Evolutionary conservation across 1,140 invertebrate species (phyloP).

Genomic region (Lordiphosa clarofinis): DNA sequence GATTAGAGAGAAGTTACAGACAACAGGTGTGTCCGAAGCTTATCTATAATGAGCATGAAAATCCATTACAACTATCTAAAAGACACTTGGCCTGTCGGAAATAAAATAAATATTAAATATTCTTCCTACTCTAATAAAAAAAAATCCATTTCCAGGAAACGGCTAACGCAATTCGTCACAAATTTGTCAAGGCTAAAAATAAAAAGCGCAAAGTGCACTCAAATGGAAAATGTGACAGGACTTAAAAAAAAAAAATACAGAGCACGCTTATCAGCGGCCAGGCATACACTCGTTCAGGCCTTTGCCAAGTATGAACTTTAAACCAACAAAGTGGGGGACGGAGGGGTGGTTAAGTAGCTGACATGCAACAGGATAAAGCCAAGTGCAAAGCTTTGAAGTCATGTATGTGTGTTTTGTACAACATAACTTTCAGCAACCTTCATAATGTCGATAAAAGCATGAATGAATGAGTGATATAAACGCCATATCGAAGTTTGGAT

Average conservation of each 20-base stretch:
- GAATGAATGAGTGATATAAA: conserved; percentile 1
- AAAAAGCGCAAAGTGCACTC: conserved; percentile 53
- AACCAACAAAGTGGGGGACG: conserved; percentile 13
- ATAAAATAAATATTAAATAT: background rate
- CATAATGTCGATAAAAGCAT: conserved; percentile 14
- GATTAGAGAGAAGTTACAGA: conserved; percentile 7
- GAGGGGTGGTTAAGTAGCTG: conserved; percentile 13
- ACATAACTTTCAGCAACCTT: conserved; percentile 15
- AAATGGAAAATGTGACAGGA: conserved; percentile 60
- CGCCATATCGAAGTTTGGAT: background rate
- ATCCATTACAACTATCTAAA: background rate
- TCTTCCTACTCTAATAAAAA: no score
- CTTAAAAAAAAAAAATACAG: conserved; percentile 52
- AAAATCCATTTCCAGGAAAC: conserved; percentile 35
- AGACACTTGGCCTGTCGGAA: background rate
- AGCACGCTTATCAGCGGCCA: conserved; percentile 60
- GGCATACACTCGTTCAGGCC: conserved; percentile 40
- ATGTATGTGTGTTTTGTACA: conserved; percentile 11
- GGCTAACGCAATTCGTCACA: conserved; percentile 22
- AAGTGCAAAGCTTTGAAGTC: conserved; percentile 31
- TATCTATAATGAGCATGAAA: background rate
- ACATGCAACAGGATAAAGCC: conserved; percentile 9
- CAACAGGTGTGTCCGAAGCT: conserved; percentile 18
- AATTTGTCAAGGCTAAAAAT: conserved; percentile 56
- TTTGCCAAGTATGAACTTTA: conserved; percentile 38